phyloP scores from a whole-genome alignment of 1,140 invertebrate genomes.

The Drosophila lacertosa region DNA sequence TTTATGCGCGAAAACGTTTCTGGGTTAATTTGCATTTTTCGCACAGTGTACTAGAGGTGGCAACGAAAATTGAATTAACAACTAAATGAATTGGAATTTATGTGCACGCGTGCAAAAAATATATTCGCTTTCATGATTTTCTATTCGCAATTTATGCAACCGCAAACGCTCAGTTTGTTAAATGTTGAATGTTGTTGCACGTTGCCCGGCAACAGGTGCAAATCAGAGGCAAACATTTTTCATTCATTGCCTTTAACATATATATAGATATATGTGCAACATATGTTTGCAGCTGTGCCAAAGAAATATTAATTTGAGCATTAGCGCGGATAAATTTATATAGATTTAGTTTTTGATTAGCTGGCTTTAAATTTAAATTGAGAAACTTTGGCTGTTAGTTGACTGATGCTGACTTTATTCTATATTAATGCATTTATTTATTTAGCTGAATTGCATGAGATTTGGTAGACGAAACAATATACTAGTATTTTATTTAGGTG shows the following conservation, averaged over 20 bases:
- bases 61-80: conserved; percentile 67
- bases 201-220: conserved; percentile 59
- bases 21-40: conserved; percentile 70
- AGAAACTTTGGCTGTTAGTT: no score
- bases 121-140: conserved; percentile 30
- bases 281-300: neutral
- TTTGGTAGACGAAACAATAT: no score
- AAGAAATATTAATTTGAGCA: neutral
- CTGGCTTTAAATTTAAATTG: no score
- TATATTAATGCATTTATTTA: no score
- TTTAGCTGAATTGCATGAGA: no score
- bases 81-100: conserved; percentile 71
- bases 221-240: neutral
- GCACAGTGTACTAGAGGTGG: conserved; percentile 23
- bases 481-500: no score
- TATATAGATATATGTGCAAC: neutral
- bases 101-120: conserved; percentile 43
- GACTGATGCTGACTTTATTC: no score
- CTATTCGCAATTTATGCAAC: conserved; percentile 20
- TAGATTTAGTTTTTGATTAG: no score
- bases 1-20: conserved; percentile 75
- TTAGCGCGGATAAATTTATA: neutral
- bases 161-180: conserved; percentile 1
- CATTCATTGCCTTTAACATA: neutral
- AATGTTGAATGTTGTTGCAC: conserved; percentile 8